Evolutionary conservation across 2,113 vertebrate species (phyloP).

Genomic region (Peromyscus leucopus): DNA sequence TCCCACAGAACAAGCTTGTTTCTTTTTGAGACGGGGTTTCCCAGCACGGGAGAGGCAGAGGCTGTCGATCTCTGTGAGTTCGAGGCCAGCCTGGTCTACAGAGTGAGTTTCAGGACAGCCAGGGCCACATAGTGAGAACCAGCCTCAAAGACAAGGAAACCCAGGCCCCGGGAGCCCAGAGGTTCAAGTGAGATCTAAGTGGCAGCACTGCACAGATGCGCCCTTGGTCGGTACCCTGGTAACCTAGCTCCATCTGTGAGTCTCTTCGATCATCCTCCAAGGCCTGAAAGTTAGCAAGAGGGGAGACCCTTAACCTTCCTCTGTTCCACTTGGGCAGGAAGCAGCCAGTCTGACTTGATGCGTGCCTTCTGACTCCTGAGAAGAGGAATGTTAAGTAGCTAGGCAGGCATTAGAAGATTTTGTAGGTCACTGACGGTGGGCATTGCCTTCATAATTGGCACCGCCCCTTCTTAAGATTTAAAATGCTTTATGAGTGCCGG

Average conservation of each 20-base stretch:
- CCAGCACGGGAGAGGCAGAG: not conserved
- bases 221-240: too few relatives aligned
- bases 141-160: not conserved
- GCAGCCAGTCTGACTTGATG: not conserved
- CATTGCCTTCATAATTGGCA: not conserved
- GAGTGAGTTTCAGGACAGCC: not conserved
- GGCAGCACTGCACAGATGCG: too few relatives aligned
- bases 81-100: not conserved
- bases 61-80: not conserved
- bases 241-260: not conserved
- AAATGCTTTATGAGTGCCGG: not conserved
- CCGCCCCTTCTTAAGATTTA: not conserved
- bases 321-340: not conserved
- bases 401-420: not conserved
- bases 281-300: not conserved
- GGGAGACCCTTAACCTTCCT: not conserved
- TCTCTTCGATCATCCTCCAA: too few relatives aligned
- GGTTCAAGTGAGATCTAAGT: not conserved
- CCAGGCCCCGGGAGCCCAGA: not conserved
- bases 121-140: not conserved
- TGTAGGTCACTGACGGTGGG: not conserved
- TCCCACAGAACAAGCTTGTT: not conserved
- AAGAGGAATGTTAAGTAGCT: not conserved
- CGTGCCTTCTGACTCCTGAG: not conserved
- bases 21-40: not conserved